Base-by-base conservation (phyloP, 2,797 vertebrate species). In the Artibeus lituratus region DNA sequence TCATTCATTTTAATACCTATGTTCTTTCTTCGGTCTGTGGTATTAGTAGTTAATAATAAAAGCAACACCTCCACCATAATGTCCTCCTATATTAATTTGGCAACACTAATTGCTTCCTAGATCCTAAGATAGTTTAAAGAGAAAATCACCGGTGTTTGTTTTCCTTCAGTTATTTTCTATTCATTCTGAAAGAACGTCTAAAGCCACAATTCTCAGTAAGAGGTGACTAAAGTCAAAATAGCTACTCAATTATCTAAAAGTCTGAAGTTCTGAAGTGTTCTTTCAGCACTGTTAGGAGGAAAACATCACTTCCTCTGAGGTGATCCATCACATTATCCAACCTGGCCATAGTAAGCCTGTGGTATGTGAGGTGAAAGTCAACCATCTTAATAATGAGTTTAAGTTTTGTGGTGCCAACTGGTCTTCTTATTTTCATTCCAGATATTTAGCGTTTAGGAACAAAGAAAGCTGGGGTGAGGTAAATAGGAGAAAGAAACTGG, bases 81-180 rank as follows among this genome's bases (percentile, higher is more conserved):
- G 76, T 59, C 74, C 80, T 55, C 51, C 16, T 86, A 69, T 32
- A 21, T 92, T 87, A 81, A 85, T 87, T 69, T 35, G 26, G 35
- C 22, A 92, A 47, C 18, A 82, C 24, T 94, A 94, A 93, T 69
- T 87, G 22, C 49, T 55, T 9, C 73, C 53, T 92, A 44, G 12
- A n/a, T 69, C 78, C 39, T 65, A 73, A 93, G 44, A 87, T 7
- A 82, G 11, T 78, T 70, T 92, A 29, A 92, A 87, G 29, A 83
- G 62, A 90, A 97, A 92, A 90, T 96, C 35, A 35, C 55, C 70
- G 55, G n/a, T 70, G 44, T 84, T 91, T 84, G 15, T 70, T 84
- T 76, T 47, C 85, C 37, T 87, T 29, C 22, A 86, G 35, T 73
- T 47, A 29, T 47, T 84, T 59, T 83, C 47, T 22, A 32, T 42